Percentiles rank a stretch among this genome's conserved stretches.
Conservation (phyloP, 1,140 invertebrate genomes). For the Drosophila bifasciata region DNA sequence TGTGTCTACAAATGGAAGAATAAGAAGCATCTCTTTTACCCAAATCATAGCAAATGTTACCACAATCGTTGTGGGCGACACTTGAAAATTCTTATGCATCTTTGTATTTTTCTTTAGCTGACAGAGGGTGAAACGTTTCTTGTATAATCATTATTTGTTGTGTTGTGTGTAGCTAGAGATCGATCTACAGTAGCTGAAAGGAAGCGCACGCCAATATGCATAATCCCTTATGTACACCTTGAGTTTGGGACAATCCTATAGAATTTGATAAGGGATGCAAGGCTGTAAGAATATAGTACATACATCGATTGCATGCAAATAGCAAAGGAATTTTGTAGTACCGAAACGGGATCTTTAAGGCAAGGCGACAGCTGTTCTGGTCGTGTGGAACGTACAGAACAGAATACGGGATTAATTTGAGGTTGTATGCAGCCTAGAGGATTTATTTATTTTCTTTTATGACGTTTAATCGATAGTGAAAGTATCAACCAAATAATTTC, state of each 20-base stretch:
- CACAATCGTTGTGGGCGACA: conserved; percentile 45
- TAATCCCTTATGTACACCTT: conserved; percentile 68
- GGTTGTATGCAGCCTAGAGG: conserved; percentile 16
- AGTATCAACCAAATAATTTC: conserved; percentile 16
- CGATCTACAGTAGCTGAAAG: conserved; percentile 43
- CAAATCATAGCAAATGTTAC: conserved; percentile 23
- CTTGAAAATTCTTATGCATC: conserved; percentile 43
- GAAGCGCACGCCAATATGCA: conserved; percentile 57
- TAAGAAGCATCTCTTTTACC: conserved; percentile 7
- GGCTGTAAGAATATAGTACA: not conserved
- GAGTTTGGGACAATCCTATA: conserved; percentile 39
- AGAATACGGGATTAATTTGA: conserved; percentile 13
- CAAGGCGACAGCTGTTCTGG: conserved; percentile 50
- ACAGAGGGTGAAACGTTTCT: conserved; percentile 23
- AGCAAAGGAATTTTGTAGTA: conserved; percentile 49
- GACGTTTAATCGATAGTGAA: conserved; percentile 46
- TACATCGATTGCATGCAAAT: conserved; percentile 53
- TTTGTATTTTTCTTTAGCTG: conserved; percentile 9
- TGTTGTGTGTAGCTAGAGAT: conserved; percentile 10
- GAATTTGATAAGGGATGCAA: conserved; percentile 50
- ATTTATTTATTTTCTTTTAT: conserved; percentile 37
- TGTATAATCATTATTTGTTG: conserved; percentile 50
- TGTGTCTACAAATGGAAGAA: conserved; percentile 7
- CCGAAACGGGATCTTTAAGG: conserved; percentile 21
- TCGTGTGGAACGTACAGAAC: conserved; percentile 50